Conservation (phyloP, 2,113 vertebrate genomes). For the Lophius piscatorius region DNA sequence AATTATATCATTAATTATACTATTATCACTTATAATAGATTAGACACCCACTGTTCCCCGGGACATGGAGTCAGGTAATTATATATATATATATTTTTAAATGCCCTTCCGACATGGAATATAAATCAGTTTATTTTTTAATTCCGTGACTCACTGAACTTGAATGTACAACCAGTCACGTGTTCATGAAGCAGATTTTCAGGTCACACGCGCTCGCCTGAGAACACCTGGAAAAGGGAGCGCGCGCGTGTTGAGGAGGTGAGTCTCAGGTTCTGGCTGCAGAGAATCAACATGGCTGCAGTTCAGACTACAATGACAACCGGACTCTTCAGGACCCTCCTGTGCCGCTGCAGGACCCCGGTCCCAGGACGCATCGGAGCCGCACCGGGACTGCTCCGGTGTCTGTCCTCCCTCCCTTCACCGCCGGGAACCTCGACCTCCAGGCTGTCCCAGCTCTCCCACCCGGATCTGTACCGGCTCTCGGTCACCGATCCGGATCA, state of each 20-base stretch:
- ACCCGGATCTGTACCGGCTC: constrained; percentile 74
- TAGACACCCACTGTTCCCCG: no score
- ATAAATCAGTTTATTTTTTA: no score
- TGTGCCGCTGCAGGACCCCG: neutral
- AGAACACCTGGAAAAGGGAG: constrained; percentile 1
- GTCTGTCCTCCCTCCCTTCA: neutral
- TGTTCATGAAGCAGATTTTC: no score
- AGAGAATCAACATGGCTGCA: constrained; percentile 33
- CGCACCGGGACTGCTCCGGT: neutral
- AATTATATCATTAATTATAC: no score
- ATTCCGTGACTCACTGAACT: no score
- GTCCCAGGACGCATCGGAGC: neutral
- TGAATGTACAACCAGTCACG: no score
- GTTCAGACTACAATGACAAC: neutral
- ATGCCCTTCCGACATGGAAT: no score
- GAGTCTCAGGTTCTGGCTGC: neutral
- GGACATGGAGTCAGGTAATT: no score
- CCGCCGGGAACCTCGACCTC: constrained; percentile 19
- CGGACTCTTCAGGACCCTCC: constrained; percentile 13
- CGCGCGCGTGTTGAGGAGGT: neutral
- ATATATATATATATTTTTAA: no score
- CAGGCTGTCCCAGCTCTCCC: constrained; percentile 44
- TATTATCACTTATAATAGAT: no score
- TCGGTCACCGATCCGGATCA: constrained; percentile 80
- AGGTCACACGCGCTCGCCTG: neutral